These are phyloP conservation scores for Mayetiola destructor DNA, from an alignment of 2,888 invertebrate genomes.

Conservation along the genomic window DNA sequence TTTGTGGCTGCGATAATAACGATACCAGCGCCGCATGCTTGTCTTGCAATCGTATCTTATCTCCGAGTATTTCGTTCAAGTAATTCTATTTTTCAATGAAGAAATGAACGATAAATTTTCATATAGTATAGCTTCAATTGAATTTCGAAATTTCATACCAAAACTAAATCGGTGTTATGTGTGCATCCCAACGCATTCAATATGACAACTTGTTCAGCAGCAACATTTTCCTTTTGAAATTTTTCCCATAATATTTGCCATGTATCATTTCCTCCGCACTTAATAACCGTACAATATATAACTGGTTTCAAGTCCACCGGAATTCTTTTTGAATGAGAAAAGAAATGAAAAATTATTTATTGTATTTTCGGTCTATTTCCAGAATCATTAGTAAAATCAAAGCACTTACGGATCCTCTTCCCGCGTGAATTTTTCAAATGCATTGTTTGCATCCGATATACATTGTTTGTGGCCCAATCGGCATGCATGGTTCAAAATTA, in stretches of 20 bases:
- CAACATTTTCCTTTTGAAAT: slow-evolving; percentile 44
- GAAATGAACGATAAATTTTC: neutral
- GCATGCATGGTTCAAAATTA: slow-evolving; percentile 49
- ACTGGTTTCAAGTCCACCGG: slow-evolving; percentile 49
- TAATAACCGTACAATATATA: slow-evolving; percentile 62
- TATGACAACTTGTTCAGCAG: slow-evolving; percentile 52
- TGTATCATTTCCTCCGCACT: slow-evolving; percentile 43
- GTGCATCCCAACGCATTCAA: slow-evolving; percentile 56
- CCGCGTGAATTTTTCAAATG: slow-evolving; percentile 7
- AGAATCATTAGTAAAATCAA: neutral
- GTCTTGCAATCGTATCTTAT: slow-evolving; percentile 29
- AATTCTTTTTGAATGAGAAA: slow-evolving; percentile 33
- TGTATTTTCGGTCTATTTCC: neutral
- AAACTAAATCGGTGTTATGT: slow-evolving; percentile 33
- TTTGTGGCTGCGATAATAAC: neutral
- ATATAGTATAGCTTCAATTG: neutral
- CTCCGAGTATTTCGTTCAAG: slow-evolving; percentile 13
- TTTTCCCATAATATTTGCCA: slow-evolving; percentile 51
- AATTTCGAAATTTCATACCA: neutral
- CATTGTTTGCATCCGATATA: slow-evolving; percentile 32
- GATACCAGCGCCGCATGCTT: neutral
- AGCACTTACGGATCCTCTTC: neutral
- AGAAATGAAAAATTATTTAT: slow-evolving; percentile 3
- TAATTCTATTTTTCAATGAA: slow-evolving; percentile 14
- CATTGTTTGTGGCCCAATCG: slow-evolving; percentile 45